Evolutionary conservation across 2,888 invertebrate species (phyloP).

Genomic region (Ophioninae sp.): DNA sequence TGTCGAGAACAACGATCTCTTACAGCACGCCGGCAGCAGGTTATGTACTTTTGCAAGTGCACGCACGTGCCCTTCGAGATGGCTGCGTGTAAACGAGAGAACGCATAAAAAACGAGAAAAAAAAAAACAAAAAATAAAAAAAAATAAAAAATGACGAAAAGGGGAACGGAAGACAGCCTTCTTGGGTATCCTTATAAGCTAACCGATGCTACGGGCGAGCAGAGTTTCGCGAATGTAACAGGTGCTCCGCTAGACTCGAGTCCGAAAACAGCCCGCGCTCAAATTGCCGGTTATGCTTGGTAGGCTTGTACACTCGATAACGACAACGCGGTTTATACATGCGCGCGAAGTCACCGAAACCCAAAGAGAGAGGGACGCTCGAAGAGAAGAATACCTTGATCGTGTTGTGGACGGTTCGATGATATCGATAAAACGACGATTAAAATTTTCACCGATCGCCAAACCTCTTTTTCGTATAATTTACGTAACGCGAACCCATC

Average conservation of each 20-base stretch:
- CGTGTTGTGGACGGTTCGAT: too few species aligned
- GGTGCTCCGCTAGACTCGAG: slow-evolving; percentile 68
- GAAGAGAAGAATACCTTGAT: too few species aligned
- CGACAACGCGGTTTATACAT: slow-evolving; percentile 26
- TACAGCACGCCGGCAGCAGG: slow-evolving; percentile 8
- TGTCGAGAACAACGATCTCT: slow-evolving; percentile 16
- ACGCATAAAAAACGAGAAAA: too few species aligned
- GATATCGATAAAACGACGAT: too few species aligned
- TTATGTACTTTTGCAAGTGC: slow-evolving; percentile 42
- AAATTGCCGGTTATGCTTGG: slow-evolving; percentile 69
- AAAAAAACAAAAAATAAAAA: too few species aligned
- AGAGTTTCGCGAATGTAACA: slow-evolving; percentile 69
- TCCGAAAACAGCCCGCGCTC: slow-evolving; percentile 56
- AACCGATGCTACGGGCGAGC: slow-evolving; percentile 46
- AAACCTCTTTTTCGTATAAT: too few species aligned
- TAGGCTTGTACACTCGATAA: slow-evolving; percentile 37
- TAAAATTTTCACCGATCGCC: too few species aligned
- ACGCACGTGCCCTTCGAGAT: slow-evolving; percentile 36
- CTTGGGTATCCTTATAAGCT: not conserved
- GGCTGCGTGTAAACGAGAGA: too few species aligned
- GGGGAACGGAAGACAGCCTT: slow-evolving; percentile 1
- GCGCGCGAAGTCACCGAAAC: not conserved
- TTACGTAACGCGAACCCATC: too few species aligned
- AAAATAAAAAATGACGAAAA: not conserved
- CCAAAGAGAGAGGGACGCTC: not conserved